Base-by-base conservation (phyloP, 2,888 invertebrate species). In the Nebria salina region DNA sequence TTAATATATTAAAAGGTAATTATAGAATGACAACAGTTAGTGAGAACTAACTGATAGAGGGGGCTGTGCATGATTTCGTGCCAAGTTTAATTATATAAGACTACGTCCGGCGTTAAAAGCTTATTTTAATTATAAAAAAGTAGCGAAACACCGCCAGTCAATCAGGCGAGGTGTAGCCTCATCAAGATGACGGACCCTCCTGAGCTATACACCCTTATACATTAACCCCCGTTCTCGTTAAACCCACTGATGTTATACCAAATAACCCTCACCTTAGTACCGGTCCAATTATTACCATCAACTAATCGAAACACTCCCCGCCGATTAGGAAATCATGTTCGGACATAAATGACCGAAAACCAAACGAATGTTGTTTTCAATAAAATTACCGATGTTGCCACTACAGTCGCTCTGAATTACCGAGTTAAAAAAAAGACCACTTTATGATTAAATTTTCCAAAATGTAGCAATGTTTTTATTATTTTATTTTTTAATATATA, bases 301-400 rank as follows among this genome's bases (percentile, higher is more conserved):
- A 79, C 79, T 79, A 79, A 79, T 79, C 79, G 79, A 79, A 78
- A 79, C 79, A 79, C 79, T 79, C 79, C 79, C 79, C 54, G 74
- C 34, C 79, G 79, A 79, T 79, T 79, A 79, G 79, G 79, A 74
- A 43, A 25, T 70, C 70, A 54, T 54, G 54, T 54, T 34, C 34
- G 34, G 34, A 34, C 34, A 34, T 34, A 34, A 34, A 34, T 34
- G 34, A 34, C 34, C 34, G 34, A 34, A 34, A 34, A 34, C 34
- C 34, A 34, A 34, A 34, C 34, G 34, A 34, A 34, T 34, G 34
- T 34, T 34, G 34, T 34, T 34, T 34, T 34, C 34, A 34, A 34
- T 34, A 34, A 34, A 34, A 34, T 34, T 34, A 34, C 34, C 34
- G 34, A 34, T 34, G 34, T 0, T 34, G 34, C 4, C 34, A 34